Percentiles rank a stretch among this genome's conserved stretches.
phyloP scores from a whole-genome alignment of 2,888 invertebrate species.

The Bibio marci region DNA sequence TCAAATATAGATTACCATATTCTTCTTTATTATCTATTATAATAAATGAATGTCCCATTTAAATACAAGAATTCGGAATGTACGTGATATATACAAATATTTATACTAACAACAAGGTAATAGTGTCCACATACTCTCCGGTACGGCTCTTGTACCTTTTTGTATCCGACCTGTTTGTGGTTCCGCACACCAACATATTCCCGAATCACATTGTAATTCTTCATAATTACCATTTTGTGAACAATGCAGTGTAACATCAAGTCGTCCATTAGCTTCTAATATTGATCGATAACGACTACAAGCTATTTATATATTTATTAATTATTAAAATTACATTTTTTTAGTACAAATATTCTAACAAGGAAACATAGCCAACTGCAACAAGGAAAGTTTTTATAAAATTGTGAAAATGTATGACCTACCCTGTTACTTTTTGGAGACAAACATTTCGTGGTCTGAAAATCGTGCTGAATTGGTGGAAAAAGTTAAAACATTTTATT shows the following conservation, averaged over 20 bases:
- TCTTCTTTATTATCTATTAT: slow-evolving; percentile 29
- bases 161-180: slow-evolving; percentile 39
- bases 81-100: too few species aligned
- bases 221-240: slow-evolving; percentile 47
- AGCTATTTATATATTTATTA: slow-evolving; percentile 31
- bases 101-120: slow-evolving; percentile 48
- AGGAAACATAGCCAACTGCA: too few species aligned
- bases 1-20: slow-evolving; percentile 39
- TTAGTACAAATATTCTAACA: not conserved
- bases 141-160: slow-evolving; percentile 33
- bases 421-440: too few species aligned
- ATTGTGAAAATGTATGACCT: too few species aligned
- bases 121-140: slow-evolving; percentile 36
- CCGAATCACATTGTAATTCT: slow-evolving; percentile 45
- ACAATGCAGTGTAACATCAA: slow-evolving; percentile 43
- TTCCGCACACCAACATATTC: slow-evolving; percentile 51
- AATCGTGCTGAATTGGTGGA: too few species aligned
- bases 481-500: too few species aligned
- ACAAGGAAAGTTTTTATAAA: too few species aligned
- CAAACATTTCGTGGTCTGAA: too few species aligned
- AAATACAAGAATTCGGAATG: not conserved
- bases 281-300: slow-evolving; percentile 43
- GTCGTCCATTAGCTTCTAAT: slow-evolving; percentile 29
- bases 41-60: too few species aligned
- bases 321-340: too few species aligned